Percentiles rank a stretch among this genome's conserved stretches.
phyloP scores from a whole-genome alignment of 2,113 vertebrate species.

The Myocastor coypus region DNA sequence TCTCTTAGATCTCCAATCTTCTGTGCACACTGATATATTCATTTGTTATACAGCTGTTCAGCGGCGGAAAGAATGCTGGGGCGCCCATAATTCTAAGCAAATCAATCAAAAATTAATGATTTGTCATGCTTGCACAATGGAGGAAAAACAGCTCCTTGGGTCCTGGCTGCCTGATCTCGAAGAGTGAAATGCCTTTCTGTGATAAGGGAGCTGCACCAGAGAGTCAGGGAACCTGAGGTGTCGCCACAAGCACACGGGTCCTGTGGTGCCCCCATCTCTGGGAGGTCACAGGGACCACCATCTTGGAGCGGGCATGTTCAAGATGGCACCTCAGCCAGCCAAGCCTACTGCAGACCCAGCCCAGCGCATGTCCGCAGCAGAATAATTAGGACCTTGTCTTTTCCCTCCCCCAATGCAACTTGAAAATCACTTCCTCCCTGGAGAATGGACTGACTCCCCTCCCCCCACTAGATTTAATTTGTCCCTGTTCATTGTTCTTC shows the following conservation, averaged over 20 bases:
- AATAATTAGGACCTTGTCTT: conserved; percentile 60
- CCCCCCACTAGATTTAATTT: conserved; percentile 51
- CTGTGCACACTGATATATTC: conserved; percentile 89
- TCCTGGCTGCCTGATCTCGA: conserved; percentile 80
- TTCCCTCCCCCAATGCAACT: conserved; percentile 58
- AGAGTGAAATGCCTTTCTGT: conserved; percentile 78
- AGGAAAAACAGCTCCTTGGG: conserved; percentile 81
- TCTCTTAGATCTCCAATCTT: conserved; percentile 88
- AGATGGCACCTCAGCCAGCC: conserved; percentile 49
- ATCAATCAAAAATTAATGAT: conserved; percentile 91
- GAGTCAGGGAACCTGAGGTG: neutral
- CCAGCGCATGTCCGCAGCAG: neutral
- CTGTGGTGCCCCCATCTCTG: neutral
- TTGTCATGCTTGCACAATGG: conserved; percentile 89
- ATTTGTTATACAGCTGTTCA: conserved; percentile 91
- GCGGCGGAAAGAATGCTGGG: conserved; percentile 87
- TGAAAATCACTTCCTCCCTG: conserved; percentile 67
- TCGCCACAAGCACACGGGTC: neutral
- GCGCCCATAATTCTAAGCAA: conserved; percentile 89
- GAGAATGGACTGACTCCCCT: conserved; percentile 37
- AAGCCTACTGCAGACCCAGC: neutral
- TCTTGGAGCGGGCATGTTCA: conserved; percentile 26
- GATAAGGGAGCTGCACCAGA: conserved; percentile 48
- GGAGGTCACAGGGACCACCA: neutral
- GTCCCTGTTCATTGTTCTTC: conserved; percentile 58